Percentiles rank a stretch among this genome's conserved stretches.
Evolutionary conservation across 2,113 vertebrate genomes (phyloP).

Genomic region (Plestiodon gilberti): DNA sequence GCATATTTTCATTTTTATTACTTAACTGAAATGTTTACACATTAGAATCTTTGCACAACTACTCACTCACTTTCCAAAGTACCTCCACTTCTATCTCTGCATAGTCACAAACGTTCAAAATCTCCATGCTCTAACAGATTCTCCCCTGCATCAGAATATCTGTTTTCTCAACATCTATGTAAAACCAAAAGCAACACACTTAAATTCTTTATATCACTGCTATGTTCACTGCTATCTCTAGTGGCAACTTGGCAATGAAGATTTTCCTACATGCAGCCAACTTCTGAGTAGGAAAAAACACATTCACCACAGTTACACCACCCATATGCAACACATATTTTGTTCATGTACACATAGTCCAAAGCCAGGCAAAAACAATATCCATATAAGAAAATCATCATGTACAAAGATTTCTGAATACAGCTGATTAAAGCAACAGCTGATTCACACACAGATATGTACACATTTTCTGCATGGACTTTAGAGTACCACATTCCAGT

Average conservation of each 20-base stretch:
- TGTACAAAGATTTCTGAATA: background rate
- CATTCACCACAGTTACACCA: background rate
- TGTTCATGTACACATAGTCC: background rate
- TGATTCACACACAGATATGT: background rate
- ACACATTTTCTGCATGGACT: background rate
- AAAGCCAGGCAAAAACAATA: background rate
- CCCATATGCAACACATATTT: background rate
- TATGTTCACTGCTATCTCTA: background rate
- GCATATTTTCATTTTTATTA: background rate
- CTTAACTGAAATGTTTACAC: background rate
- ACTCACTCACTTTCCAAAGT: slow-evolving; percentile 10
- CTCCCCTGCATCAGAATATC: background rate
- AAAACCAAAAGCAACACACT: background rate
- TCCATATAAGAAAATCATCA: background rate
- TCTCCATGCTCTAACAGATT: background rate
- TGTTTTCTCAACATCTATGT: background rate
- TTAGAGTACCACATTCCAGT: background rate
- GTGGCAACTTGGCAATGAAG: background rate
- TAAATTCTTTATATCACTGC: background rate
- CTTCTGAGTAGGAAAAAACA: background rate
- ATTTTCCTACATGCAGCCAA: background rate
- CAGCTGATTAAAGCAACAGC: background rate
- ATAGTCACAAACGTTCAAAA: background rate
- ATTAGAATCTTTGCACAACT: slow-evolving; percentile 10
- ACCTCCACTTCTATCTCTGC: background rate